These are phyloP conservation scores for Myrmecophaga tridactyla DNA, from an alignment of 2,113 vertebrate genomes.

Conservation along the genomic window DNA sequence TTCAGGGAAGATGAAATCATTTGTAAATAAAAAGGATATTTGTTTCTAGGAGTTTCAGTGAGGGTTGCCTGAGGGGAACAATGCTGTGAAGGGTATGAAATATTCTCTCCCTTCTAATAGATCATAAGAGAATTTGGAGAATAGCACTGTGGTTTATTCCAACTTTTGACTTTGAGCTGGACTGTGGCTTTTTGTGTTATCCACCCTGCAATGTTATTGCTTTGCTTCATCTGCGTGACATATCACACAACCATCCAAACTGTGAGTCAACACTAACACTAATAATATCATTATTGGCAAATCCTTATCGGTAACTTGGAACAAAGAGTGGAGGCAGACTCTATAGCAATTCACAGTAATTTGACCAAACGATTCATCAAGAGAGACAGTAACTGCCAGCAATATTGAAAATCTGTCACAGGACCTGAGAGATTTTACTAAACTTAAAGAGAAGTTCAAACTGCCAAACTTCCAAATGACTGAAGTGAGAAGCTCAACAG, in stretches of 20 bases:
- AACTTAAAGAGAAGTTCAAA: conserved; percentile 48
- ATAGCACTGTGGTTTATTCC: background rate
- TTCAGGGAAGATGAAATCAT: background rate
- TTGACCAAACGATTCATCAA: background rate
- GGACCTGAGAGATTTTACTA: conserved; percentile 17
- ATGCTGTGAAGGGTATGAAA: background rate
- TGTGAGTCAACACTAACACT: background rate
- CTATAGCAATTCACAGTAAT: conserved; percentile 27
- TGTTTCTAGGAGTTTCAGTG: background rate
- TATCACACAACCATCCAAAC: background rate
- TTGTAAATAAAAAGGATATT: background rate
- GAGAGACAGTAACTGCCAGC: background rate
- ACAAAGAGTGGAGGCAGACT: background rate
- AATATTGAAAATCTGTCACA: conserved; percentile 23
- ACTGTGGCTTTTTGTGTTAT: background rate
- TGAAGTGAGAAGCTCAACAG: conserved; percentile 19
- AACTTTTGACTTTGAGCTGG: background rate
- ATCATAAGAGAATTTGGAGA: background rate
- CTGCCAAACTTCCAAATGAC: background rate
- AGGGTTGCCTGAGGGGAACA: background rate
- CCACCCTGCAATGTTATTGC: background rate
- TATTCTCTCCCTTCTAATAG: background rate
- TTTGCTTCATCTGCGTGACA: background rate
- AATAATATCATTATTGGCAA: conserved; percentile 12
- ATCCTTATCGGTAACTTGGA: background rate